These are phyloP conservation scores for Trogon surrucura DNA, from an alignment of 2,113 vertebrate genomes.

Conservation along the genomic window DNA sequence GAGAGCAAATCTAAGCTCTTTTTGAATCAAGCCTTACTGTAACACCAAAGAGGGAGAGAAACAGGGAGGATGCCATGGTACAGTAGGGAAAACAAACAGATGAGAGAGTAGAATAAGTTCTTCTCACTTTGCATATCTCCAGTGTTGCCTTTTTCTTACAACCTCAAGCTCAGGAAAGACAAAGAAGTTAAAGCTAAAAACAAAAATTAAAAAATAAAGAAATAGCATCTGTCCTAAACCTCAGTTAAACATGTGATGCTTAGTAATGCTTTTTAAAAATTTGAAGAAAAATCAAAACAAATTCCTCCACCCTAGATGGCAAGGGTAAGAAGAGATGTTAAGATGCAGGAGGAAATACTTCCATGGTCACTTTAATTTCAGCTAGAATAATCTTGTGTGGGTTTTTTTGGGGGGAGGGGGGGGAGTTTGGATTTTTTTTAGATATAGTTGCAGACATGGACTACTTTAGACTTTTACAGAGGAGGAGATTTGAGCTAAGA, in stretches of 20 bases:
- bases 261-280: neutral
- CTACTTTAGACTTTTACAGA: accelerated
- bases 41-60: slow-evolving; percentile 6
- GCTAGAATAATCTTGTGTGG: neutral
- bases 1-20: neutral
- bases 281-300: accelerated
- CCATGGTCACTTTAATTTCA: neutral
- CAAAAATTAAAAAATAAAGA: neutral
- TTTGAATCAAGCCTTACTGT: neutral
- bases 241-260: neutral
- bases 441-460: neutral
- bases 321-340: neutral
- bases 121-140: neutral
- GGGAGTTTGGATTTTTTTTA: too few species aligned
- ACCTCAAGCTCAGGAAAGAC: neutral
- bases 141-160: neutral
- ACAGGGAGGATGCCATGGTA: neutral
- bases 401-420: too few species aligned
- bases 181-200: neutral
- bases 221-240: neutral
- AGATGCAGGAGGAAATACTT: neutral
- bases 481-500: neutral
- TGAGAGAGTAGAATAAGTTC: neutral
- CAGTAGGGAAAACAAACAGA: neutral
- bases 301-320: neutral